Conservation (phyloP, 2,113 vertebrate genomes). For the Tupaia tana region DNA sequence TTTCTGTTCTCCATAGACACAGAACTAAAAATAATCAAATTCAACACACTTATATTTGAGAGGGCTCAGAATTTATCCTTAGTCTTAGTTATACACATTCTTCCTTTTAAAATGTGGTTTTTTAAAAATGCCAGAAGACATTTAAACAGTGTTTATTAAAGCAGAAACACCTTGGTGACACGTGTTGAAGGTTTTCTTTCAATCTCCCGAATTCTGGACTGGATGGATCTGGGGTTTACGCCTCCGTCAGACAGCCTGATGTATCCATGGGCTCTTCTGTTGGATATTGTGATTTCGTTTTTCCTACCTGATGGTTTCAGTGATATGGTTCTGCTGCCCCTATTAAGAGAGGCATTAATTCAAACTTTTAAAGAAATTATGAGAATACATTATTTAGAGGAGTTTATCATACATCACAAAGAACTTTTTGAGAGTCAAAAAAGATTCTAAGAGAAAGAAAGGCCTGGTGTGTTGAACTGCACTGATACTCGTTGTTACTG, state of each 20-base stretch:
- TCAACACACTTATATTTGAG: constrained; percentile 23
- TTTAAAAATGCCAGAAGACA: neutral
- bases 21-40: constrained; percentile 58
- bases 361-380: neutral
- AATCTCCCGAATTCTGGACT: neutral
- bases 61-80: neutral
- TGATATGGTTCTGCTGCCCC: neutral
- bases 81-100: neutral
- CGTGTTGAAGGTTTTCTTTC: neutral
- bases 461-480: neutral
- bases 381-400: neutral
- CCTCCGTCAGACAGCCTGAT: neutral
- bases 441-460: neutral
- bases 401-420: neutral
- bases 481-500: neutral
- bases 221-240: neutral
- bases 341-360: neutral
- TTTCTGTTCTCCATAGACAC: constrained; percentile 28
- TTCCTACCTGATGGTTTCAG: neutral
- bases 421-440: constrained; percentile 3
- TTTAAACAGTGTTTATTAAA: neutral
- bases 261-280: neutral
- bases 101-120: neutral
- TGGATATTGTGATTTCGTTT: too few relatives aligned
- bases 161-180: neutral